Evolutionary conservation across 2,888 invertebrate genomes (phyloP).

Genomic region (Zygogramma bicolorata): DNA sequence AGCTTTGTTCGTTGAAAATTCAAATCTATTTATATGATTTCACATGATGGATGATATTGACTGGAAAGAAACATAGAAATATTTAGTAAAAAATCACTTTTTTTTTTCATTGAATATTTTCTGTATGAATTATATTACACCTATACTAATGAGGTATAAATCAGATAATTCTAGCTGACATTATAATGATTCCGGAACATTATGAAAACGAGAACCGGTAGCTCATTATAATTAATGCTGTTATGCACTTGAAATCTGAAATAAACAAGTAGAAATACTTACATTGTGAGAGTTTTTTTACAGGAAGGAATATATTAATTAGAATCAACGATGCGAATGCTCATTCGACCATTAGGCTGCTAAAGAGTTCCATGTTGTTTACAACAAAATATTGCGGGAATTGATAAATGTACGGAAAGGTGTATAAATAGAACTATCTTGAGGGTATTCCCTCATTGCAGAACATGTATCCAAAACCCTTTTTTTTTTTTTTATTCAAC

Average conservation of each 20-base stretch:
- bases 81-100: no score
- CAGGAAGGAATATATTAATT: constrained; percentile 13
- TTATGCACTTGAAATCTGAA: constrained; percentile 7
- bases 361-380: neutral
- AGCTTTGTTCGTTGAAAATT: no score
- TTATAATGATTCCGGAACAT: constrained; percentile 4
- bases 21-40: no score
- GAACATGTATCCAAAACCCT: no score
- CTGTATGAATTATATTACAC: no score
- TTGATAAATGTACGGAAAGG: neutral
- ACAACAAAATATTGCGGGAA: neutral
- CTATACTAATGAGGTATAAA: no score
- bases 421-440: neutral
- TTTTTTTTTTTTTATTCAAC: no score
- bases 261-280: neutral
- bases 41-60: no score
- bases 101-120: no score
- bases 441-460: no score
- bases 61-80: no score
- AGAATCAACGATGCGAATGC: neutral
- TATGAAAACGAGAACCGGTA: neutral
- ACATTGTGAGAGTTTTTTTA: constrained; percentile 3
- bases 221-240: neutral
- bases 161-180: no score
- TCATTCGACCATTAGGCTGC: neutral